A percentile compares a stretch with the other conserved stretches of the same genome.
phyloP scores from a whole-genome alignment of 2,888 invertebrate species.

The Cyclophora albipunctata region DNA sequence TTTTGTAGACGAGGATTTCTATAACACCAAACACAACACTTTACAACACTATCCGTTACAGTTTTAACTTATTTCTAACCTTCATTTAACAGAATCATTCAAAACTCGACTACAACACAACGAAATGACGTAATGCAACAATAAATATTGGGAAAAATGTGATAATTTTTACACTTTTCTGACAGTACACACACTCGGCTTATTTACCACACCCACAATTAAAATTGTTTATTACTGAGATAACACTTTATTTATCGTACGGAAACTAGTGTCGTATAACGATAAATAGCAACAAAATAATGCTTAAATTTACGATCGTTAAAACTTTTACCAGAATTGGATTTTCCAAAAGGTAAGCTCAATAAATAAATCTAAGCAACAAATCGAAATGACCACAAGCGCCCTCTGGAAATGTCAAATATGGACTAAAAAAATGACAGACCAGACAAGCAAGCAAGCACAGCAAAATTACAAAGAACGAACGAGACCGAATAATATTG shows the following conservation, averaged over 20 bases:
- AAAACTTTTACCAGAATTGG: slow-evolving; percentile 15
- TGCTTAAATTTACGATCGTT: too few relatives aligned
- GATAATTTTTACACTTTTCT: slow-evolving; percentile 25
- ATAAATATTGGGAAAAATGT: slow-evolving; percentile 37
- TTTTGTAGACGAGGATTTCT: slow-evolving; percentile 93
- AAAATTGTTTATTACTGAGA: slow-evolving; percentile 32
- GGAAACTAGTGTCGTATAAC: background rate
- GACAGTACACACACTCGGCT: slow-evolving; percentile 41
- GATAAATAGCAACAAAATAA: background rate
- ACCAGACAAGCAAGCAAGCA: too few relatives aligned
- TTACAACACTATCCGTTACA: slow-evolving; percentile 16
- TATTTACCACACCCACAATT: slow-evolving; percentile 59
- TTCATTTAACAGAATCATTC: slow-evolving; percentile 1
- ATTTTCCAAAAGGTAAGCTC: slow-evolving; percentile 16
- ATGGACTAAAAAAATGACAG: slow-evolving; percentile 39
- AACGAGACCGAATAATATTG: slow-evolving; percentile 33
- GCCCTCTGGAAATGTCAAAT: slow-evolving; percentile 48
- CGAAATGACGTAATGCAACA: slow-evolving; percentile 26
- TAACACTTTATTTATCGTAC: slow-evolving; percentile 5
- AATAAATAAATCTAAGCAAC: background rate
- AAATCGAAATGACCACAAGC: slow-evolving; percentile 28
- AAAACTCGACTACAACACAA: slow-evolving; percentile 9
- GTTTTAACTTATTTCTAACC: slow-evolving; percentile 20
- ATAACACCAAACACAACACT: slow-evolving; percentile 58
- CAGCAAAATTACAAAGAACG: too few relatives aligned